phyloP scores from a whole-genome alignment of 1,140 invertebrate genomes.

The Hypsibius dujardini region DNA sequence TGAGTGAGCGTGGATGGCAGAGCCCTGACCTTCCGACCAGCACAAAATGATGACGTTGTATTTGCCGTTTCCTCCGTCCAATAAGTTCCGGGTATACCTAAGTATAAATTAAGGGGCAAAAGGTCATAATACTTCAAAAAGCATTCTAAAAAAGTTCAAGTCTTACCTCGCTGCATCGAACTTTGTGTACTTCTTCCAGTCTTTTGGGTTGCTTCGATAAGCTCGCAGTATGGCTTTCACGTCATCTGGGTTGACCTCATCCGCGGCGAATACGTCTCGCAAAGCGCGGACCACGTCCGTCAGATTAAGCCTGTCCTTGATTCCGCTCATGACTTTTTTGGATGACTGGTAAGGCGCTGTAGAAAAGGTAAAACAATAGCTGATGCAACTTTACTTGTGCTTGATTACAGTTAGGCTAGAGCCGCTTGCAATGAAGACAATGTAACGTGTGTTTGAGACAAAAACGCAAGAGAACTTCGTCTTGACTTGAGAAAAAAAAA shows the following conservation, averaged over 20 bases:
- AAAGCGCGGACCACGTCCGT: constrained; percentile 53
- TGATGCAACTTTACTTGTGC: not conserved
- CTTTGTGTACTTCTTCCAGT: constrained; percentile 87
- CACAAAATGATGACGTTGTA: constrained; percentile 94
- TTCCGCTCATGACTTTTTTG: not conserved
- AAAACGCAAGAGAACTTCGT: no score
- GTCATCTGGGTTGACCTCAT: constrained; percentile 67
- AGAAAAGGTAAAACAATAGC: not conserved
- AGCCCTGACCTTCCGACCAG: constrained; percentile 86
- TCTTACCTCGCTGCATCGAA: constrained; percentile 74
- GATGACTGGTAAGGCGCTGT: not conserved
- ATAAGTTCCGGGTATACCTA: constrained; percentile 80
- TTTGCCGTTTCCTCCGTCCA: constrained; percentile 83
- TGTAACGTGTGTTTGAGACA: no score
- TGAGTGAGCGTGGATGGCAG: constrained; percentile 87
- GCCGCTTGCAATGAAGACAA: not conserved
- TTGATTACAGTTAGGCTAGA: not conserved
- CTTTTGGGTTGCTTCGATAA: constrained; percentile 67
- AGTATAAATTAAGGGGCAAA: constrained; percentile 18
- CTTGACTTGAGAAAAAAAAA: no score
- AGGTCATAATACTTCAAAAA: constrained; percentile 19
- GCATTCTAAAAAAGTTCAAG: constrained; percentile 9
- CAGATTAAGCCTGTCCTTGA: constrained; percentile 30
- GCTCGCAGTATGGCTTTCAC: constrained; percentile 61
- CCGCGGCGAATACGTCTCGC: constrained; percentile 51